Percentiles rank a stretch among this genome's conserved stretches.
These are phyloP conservation scores for Coremacera marginata DNA, from an alignment of 2,888 invertebrate species.

Conservation along the genomic window DNA sequence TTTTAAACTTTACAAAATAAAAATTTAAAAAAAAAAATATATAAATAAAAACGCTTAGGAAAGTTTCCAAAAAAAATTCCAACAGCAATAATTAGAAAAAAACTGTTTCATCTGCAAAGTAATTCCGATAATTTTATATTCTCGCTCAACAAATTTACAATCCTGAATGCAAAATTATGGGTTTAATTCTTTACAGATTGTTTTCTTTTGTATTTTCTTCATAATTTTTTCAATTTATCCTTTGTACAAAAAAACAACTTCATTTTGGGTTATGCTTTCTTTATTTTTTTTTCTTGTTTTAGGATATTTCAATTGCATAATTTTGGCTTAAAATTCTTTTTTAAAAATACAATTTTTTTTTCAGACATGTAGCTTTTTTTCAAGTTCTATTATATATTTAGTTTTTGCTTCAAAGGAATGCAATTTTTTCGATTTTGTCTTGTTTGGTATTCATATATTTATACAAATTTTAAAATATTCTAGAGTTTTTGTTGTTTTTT, in stretches of 20 bases:
- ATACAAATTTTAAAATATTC: neutral
- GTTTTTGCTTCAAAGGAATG: constrained; percentile 51
- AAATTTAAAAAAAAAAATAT: neutral
- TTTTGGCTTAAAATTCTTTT: neutral
- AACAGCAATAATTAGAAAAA: neutral
- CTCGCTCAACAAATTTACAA: neutral
- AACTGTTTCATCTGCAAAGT: constrained; percentile 10
- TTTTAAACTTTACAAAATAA: neutral
- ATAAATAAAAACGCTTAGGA: neutral
- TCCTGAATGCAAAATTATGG: constrained; percentile 24
- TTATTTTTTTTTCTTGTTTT: constrained; percentile 4
- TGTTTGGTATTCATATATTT: constrained; percentile 23
- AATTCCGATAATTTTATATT: constrained; percentile 13
- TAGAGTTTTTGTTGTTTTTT: neutral
- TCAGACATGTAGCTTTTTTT: constrained; percentile 28
- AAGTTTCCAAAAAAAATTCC: neutral
- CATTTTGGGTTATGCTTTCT: constrained; percentile 2
- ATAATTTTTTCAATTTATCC: constrained; percentile 24
- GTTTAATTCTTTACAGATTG: neutral
- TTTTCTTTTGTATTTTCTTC: constrained; percentile 19
- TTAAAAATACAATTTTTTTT: neutral
- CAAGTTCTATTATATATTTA: constrained; percentile 45
- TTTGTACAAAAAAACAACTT: constrained; percentile 14
- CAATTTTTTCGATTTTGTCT: constrained; percentile 45
- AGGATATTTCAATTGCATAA: neutral